These are phyloP conservation scores for Hecatera dysodea DNA, from an alignment of 2,888 invertebrate genomes.

Conservation along the genomic window DNA sequence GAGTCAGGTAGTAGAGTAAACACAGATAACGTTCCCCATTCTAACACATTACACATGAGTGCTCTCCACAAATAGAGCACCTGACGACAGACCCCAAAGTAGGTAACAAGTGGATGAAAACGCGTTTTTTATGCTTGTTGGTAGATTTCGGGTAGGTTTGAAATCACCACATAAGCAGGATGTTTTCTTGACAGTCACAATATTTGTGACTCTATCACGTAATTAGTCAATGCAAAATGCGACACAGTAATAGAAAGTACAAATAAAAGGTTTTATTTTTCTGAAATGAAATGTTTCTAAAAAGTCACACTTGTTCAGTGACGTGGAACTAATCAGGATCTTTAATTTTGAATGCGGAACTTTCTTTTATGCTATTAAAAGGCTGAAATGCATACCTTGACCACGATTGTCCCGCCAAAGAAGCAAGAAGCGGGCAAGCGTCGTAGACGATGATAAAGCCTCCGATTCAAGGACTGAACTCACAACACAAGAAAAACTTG, in stretches of 20 bases:
- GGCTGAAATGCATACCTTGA: constrained; percentile 76
- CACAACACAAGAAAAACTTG: constrained; percentile 85
- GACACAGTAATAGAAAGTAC: constrained; percentile 18
- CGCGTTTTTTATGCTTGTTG: constrained; percentile 5
- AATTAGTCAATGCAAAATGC: not conserved
- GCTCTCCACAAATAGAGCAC: constrained; percentile 70
- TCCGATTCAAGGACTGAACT: constrained; percentile 86
- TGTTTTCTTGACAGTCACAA: not conserved
- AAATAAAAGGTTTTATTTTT: not conserved
- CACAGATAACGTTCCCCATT: constrained; percentile 69
- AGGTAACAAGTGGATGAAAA: constrained; percentile 56
- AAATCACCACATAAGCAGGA: not conserved
- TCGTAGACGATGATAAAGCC: constrained; percentile 81
- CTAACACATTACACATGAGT: constrained; percentile 72
- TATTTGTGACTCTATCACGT: not conserved
- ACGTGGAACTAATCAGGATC: constrained; percentile 49
- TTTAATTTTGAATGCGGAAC: constrained; percentile 7
- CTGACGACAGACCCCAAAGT: constrained; percentile 53
- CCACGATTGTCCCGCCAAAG: constrained; percentile 77
- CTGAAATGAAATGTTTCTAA: constrained; percentile 17
- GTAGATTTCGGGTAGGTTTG: constrained; percentile 2
- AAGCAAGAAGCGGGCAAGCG: constrained; percentile 76
- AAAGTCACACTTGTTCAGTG: constrained; percentile 44
- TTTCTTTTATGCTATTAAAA: not conserved
- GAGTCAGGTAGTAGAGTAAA: constrained; percentile 74